A percentile compares a stretch with the other conserved stretches of the same genome.
Evolutionary conservation across 30 jellyfish, hydroid and myxozoan genomes (phyloP).

Genomic region (Cassiopea andromeda): DNA sequence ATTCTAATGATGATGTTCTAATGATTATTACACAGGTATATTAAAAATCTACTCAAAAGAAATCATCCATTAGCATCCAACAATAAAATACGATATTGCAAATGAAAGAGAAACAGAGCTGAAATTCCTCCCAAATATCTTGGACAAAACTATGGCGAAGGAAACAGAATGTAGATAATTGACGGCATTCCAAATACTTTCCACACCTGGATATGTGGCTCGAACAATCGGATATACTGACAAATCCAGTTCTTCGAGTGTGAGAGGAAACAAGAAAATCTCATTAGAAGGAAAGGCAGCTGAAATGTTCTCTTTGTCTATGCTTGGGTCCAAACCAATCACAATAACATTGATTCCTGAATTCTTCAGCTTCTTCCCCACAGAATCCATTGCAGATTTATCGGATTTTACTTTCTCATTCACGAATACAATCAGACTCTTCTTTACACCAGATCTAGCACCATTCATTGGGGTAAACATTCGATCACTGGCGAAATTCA

Average conservation of each 20-base stretch:
- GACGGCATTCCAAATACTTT: too few species aligned
- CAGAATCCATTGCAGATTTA: conserved; percentile 17
- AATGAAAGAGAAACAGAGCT: too few species aligned
- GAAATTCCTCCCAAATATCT: too few species aligned
- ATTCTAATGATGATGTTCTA: too few species aligned
- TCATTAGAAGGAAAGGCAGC: conserved; percentile 48
- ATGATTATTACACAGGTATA: too few species aligned
- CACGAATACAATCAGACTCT: conserved; percentile 80
- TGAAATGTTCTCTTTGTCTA: not conserved
- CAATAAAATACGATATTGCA: too few species aligned
- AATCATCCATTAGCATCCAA: too few species aligned
- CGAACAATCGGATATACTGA: conserved; percentile 62
- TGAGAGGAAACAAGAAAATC: conserved; percentile 85
- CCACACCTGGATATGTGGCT: conserved; percentile 68
- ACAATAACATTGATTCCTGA: conserved; percentile 65
- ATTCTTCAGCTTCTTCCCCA: conserved; percentile 44
- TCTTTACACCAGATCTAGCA: conserved; percentile 79
- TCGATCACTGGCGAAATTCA: conserved; percentile 48
- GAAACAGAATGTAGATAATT: too few species aligned
- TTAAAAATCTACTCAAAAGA: too few species aligned
- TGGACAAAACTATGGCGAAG: too few species aligned
- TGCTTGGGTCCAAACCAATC: conserved; percentile 63
- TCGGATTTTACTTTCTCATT: conserved; percentile 46
- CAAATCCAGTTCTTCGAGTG: conserved; percentile 62
- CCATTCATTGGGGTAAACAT: conserved; percentile 70